Evolutionary conservation across 2,888 invertebrate species (phyloP), one percentile per base, ranked within the genome.

Genomic region (Acleris literana): DNA sequence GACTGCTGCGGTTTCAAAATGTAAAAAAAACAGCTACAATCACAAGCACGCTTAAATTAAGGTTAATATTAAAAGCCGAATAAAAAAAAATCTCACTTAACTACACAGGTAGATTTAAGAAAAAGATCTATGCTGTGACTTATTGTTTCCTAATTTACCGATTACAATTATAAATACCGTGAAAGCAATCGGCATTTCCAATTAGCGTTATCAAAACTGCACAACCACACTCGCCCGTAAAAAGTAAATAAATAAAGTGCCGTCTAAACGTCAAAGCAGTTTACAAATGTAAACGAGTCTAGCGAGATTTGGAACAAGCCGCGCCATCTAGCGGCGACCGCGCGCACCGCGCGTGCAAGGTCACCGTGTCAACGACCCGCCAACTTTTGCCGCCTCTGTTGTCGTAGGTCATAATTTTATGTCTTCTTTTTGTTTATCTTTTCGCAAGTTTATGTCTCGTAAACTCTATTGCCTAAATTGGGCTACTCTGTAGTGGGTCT

Each of bases 371-470:
- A 88, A 90, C 83, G 92, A 91, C 91, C 92, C 86, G 82, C 81
- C 90, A 91, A 92, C 92, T 92, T 92, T 92, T 90, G 90, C 92
- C 90, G 90, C 88, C 87, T n/a, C 87, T 88, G 92, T 92, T 92
- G 92, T 89, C 91, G 92, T 92, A 92, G 92, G 92, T 92, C 92
- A 92, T 92, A 90, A 92, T 92, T 92, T 92, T 91, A 92, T 92
- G 90, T 89, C 89, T 91, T 90, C 92, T 91, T 92, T 92, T 91
- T 91, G 92, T 92, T 92, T 92, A 92, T 92, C 90, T 91, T 92
- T 92, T 90, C 90, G 88, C 81, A 89, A 91, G 86, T 90, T 91
- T 90, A 90, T 89, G 83, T 83, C 83, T 88, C 83, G 85, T 84
- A 85, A 88, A 87, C 80, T 80, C 75, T 81, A 83, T 82, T 80